phyloP scores from a whole-genome alignment of 2,888 invertebrate genomes.

The Cryptophagus acutangulus region DNA sequence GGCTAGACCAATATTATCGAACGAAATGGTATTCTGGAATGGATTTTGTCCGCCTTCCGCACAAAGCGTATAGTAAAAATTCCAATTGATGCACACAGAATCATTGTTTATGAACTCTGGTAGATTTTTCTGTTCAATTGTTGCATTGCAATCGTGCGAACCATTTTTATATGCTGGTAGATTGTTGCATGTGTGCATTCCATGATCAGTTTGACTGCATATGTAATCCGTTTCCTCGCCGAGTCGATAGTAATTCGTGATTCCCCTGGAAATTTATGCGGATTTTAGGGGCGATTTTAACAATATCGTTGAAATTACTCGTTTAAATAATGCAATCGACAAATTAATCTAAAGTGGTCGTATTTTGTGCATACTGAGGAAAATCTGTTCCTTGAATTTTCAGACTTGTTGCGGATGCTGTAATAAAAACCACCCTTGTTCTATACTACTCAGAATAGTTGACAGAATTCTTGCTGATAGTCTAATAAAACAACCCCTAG shows the following conservation, averaged over 20 bases:
- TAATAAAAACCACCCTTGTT: too few relatives aligned
- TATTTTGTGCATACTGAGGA: too few relatives aligned
- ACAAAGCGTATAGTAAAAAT: conserved; percentile 96
- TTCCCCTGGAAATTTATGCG: too few relatives aligned
- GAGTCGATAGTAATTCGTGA: conserved; percentile 68
- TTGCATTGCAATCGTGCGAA: conserved; percentile 70
- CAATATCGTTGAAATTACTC: too few relatives aligned
- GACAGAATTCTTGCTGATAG: too few relatives aligned
- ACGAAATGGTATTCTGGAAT: conserved; percentile 97
- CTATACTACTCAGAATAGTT: too few relatives aligned
- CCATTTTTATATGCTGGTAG: conserved; percentile 77
- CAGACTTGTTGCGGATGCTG: too few relatives aligned
- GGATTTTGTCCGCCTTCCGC: conserved; percentile 91
- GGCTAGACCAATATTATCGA: conserved; percentile 99
- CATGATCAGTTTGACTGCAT: conserved; percentile 89
- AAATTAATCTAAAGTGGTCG: too few relatives aligned
- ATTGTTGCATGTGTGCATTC: conserved; percentile 86
- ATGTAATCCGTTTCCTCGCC: conserved; percentile 94
- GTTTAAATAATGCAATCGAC: too few relatives aligned
- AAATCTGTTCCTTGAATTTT: too few relatives aligned
- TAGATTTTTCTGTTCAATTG: conserved; percentile 43
- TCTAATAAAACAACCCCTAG: too few relatives aligned
- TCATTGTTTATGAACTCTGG: conserved; percentile 34
- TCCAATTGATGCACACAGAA: conserved; percentile 93
- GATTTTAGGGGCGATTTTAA: too few relatives aligned